Conservation (phyloP, 2,113 vertebrate species). For the Orycteropus afer region DNA sequence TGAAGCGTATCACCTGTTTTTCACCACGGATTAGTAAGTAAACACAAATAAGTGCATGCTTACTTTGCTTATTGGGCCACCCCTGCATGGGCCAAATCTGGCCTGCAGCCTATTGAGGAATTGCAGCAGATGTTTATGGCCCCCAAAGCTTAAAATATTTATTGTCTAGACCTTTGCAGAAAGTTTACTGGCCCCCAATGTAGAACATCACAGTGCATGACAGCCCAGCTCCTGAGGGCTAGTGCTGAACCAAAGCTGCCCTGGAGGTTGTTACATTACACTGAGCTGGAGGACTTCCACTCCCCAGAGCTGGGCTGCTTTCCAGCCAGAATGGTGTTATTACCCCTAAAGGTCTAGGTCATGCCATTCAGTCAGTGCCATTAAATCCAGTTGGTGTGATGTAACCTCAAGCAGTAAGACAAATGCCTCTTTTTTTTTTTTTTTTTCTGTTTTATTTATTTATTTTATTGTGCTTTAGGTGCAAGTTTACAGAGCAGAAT, state of each 20-base stretch:
- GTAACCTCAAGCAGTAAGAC: background rate
- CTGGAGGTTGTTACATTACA: background rate
- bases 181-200: background rate
- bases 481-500: too few species aligned
- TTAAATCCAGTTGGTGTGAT: background rate
- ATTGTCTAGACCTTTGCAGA: background rate
- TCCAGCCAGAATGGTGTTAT: background rate
- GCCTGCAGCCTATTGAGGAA: background rate
- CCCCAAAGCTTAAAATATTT: background rate
- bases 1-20: too few species aligned
- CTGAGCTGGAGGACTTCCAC: background rate
- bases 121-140: background rate
- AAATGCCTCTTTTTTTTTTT: too few species aligned
- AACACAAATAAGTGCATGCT: too few species aligned
- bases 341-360: background rate
- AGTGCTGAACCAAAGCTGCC: background rate
- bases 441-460: too few species aligned
- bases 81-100: rapidly evolving
- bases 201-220: background rate
- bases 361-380: background rate
- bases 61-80: too few species aligned
- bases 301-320: background rate
- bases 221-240: background rate
- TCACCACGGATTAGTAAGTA: too few species aligned
- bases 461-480: too few species aligned